Evolutionary conservation across 1,140 invertebrate species (phyloP).

Genomic region (Aphaenogaster ashmeadi): DNA sequence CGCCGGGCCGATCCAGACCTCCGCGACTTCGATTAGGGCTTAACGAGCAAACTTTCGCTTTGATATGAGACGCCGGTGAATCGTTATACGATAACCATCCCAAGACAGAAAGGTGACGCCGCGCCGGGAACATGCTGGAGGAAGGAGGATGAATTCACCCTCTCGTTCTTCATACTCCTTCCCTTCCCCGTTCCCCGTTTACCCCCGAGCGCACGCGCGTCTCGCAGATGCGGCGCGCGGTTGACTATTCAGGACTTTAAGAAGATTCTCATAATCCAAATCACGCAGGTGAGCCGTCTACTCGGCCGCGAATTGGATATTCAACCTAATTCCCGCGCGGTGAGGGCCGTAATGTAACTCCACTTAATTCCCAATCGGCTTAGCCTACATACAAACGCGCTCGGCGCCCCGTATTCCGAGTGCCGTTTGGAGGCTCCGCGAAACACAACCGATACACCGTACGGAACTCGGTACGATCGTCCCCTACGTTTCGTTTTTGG

Average conservation of each 20-base stretch:
- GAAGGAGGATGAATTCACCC: not conserved
- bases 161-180: not conserved
- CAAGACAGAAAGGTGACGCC: conserved; percentile 11
- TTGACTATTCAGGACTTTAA: conserved; percentile 31
- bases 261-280: conserved; percentile 65
- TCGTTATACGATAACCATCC: conserved; percentile 20
- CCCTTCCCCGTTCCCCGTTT: not conserved
- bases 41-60: conserved; percentile 41
- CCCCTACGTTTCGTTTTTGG: not conserved
- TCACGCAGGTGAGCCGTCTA: conserved; percentile 54
- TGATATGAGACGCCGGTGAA: conserved; percentile 17
- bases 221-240: not conserved
- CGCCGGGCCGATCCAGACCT: not conserved
- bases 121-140: not conserved
- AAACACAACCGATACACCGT: not conserved
- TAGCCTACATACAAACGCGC: conserved; percentile 54
- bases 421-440: not conserved
- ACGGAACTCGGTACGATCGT: not conserved
- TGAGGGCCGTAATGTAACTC: conserved; percentile 59
- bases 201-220: not conserved
- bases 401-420: not conserved
- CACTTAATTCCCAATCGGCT: conserved; percentile 65
- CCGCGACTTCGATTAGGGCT: conserved; percentile 35
- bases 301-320: conserved; percentile 60
- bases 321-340: conserved; percentile 51